Conservation (phyloP, 2,113 vertebrate species). For the Myocastor coypus region DNA sequence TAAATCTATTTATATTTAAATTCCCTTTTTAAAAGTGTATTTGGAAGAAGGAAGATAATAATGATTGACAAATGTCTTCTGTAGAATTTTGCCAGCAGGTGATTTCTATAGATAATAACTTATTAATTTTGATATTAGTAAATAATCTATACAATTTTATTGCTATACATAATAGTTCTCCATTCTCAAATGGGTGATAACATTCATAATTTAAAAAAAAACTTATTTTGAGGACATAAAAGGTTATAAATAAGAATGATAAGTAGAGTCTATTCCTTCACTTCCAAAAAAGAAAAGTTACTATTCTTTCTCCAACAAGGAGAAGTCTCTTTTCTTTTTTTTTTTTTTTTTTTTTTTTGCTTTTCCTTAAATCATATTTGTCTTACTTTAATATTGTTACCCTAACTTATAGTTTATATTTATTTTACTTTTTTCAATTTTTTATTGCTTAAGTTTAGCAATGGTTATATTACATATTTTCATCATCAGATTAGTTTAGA, state of each 20-base stretch:
- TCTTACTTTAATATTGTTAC: too few species aligned
- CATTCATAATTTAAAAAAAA: slow-evolving; percentile 39
- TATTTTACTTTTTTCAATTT: too few species aligned
- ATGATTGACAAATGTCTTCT: background rate
- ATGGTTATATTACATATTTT: too few species aligned
- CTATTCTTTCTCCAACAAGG: background rate
- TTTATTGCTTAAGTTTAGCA: too few species aligned
- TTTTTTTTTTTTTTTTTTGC: too few species aligned
- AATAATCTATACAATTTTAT: slow-evolving; percentile 4
- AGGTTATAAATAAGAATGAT: slow-evolving; percentile 27
- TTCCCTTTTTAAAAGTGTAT: background rate
- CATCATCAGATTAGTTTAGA: too few species aligned
- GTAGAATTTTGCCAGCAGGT: slow-evolving; percentile 37
- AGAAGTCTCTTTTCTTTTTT: too few species aligned
- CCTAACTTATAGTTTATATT: too few species aligned
- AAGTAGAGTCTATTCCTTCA: background rate
- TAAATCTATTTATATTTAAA: slow-evolving; percentile 21
- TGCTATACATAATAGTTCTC: slow-evolving; percentile 20
- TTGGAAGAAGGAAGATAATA: background rate
- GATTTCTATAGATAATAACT: slow-evolving; percentile 44
- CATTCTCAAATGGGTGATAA: slow-evolving; percentile 13
- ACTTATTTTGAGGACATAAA: slow-evolving; percentile 29
- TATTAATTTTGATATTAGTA: slow-evolving; percentile 30
- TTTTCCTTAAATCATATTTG: too few species aligned
- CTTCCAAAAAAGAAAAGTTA: slow-evolving; percentile 17